phyloP scores from a whole-genome alignment of 2,113 vertebrate species.

The Turdus rufiventris region DNA sequence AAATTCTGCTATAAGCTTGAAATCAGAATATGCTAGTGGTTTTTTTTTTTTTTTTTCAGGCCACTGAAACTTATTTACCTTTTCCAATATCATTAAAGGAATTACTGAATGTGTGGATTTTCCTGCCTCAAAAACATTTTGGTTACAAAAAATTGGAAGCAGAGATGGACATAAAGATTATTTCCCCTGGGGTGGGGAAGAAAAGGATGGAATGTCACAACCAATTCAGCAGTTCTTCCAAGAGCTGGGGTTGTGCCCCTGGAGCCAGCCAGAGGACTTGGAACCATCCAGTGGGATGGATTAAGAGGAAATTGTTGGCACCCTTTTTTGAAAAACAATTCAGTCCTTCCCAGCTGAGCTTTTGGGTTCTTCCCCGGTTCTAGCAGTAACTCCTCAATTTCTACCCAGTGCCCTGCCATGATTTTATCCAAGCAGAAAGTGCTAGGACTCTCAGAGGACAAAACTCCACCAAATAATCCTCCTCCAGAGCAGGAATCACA shows the following conservation, averaged over 20 bases:
- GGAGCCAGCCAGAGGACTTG: not conserved
- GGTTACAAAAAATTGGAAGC: not conserved
- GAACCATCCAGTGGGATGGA: not conserved
- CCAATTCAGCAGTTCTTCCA: not conserved
- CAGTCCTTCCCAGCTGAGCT: not conserved
- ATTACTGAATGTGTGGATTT: not conserved
- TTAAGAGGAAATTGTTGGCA: not conserved
- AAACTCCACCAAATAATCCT: not conserved
- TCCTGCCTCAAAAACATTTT: not conserved
- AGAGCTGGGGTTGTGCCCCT: not conserved
- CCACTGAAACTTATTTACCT: not conserved
- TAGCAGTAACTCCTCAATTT: not conserved
- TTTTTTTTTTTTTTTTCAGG: not conserved
- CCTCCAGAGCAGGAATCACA: not conserved
- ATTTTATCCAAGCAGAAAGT: not conserved
- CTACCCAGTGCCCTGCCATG: not conserved
- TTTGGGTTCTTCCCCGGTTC: not conserved
- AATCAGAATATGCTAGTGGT: not conserved
- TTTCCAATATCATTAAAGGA: not conserved
- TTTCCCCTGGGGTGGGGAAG: not conserved
- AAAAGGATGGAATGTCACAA: not conserved
- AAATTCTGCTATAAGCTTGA: not conserved
- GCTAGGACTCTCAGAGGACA: not conserved
- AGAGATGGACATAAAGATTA: not conserved
- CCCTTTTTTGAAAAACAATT: not conserved